Evolutionary conservation across 2,113 vertebrate species (phyloP).

Genomic region (Gymnorhina tibicen): DNA sequence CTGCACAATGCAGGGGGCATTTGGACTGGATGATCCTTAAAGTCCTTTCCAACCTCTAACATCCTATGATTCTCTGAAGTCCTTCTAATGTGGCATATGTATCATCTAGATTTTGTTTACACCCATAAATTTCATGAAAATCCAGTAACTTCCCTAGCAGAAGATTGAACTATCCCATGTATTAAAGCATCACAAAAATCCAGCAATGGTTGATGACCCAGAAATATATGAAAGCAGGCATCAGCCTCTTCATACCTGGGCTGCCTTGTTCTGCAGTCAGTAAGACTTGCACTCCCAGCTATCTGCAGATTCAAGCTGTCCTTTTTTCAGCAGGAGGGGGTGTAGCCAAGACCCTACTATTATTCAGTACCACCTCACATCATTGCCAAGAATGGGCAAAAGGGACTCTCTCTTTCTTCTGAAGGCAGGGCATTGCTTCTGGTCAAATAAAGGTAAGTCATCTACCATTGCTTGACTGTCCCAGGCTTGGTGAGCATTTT

Average conservation of each 20-base stretch:
- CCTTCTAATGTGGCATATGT: not conserved
- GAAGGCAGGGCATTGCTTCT: not conserved
- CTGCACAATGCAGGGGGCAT: accelerated
- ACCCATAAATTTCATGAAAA: not conserved
- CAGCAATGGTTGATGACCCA: not conserved
- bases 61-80: not conserved
- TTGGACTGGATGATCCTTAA: not conserved
- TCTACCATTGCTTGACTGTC: not conserved
- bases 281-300: not conserved
- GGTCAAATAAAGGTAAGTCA: accelerated
- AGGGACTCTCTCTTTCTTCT: not conserved
- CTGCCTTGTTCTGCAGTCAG: not conserved
- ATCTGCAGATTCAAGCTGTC: not conserved
- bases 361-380: not conserved
- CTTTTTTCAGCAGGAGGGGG: not conserved
- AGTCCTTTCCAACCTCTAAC: not conserved
- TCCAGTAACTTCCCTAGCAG: not conserved
- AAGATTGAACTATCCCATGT: not conserved
- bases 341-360: not conserved
- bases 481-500: not conserved
- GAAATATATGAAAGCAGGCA: not conserved
- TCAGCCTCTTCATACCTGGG: not conserved
- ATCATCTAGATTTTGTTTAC: not conserved
- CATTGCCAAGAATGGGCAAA: not conserved
- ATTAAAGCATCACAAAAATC: not conserved